Evolutionary conservation across 1,140 invertebrate genomes (phyloP), one percentile per base, ranked within the genome.

Genomic region (Bicyclus anynana): DNA sequence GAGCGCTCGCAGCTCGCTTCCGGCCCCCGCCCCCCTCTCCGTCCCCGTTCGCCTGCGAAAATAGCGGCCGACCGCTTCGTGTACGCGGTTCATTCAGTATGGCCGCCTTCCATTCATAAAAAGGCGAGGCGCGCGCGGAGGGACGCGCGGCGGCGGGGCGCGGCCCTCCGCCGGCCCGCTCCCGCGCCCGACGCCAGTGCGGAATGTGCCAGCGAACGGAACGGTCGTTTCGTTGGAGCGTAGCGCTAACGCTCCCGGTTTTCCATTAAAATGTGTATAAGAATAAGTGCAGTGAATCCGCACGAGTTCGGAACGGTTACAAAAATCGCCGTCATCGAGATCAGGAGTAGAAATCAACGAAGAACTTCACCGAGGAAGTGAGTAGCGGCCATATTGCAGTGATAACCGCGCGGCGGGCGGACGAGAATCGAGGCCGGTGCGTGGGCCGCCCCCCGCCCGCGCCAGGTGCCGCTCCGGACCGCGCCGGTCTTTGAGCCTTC

Each of bases 101-200:
- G 92, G 92, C 92, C 91, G 92, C 91, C 91, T 91, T 91, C 91
- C 92, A 93, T 93, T 93, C 92, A 93, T 93, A 93, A 93, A 93
- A 93, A 93, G 91, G 89, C 90, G 78, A 82, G 82, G 89, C 79
- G 80, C 74, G 77, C 82, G 73, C 71, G 72, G 80, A 53, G 69
- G 78, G 77, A 59, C 50, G 72, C 52, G 76, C 67, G 79, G 74
- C 70, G 73, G 73, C 60, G 80, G 82, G 74, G 74, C 58, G 83
- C 69, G 67, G 76, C 82, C 76, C 86, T 88, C 80, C 90, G 89
- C 89, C 91, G 87, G 72, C 76, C 80, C 84, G 77, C 79, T 55
- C 80, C 84, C 83, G 77, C 74, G 63, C 67, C 81, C 80, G 80
- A 87, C 78, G 77, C 81, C 84, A 87, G 84, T 87, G 80, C 87